Conservation (phyloP, 2,888 invertebrate species). For the Mesorhabditis belari region DNA sequence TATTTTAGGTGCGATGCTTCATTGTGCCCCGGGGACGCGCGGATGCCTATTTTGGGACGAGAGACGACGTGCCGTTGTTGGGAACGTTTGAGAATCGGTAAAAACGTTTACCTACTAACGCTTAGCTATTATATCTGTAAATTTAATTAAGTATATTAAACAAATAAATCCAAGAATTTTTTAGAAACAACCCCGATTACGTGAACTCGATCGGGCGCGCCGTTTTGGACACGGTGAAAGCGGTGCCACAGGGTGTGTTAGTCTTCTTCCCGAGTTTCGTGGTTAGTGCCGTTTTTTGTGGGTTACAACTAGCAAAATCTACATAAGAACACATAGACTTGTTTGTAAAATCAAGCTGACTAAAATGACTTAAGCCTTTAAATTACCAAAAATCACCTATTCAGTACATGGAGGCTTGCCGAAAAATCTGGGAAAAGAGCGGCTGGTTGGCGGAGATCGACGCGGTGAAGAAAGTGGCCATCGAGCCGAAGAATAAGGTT, state of each 20-base stretch:
- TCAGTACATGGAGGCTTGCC: not conserved
- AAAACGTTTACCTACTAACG: too few species aligned
- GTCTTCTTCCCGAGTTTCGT: not conserved
- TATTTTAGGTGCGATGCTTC: too few species aligned
- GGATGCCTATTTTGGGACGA: conserved; percentile 17
- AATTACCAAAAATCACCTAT: too few species aligned
- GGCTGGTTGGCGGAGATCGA: conserved; percentile 14
- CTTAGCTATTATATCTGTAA: not conserved
- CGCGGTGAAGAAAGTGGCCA: conserved; percentile 68
- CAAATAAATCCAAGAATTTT: too few species aligned
- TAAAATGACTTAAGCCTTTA: too few species aligned
- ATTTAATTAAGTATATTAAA: too few species aligned
- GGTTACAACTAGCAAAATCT: too few species aligned
- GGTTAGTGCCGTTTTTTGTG: too few species aligned
- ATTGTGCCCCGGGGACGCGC: conserved; percentile 56
- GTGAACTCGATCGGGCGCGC: conserved; percentile 74
- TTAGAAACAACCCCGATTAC: conserved; percentile 61
- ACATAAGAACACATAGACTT: too few species aligned
- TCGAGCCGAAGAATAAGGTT: conserved; percentile 84
- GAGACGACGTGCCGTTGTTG: conserved; percentile 57
- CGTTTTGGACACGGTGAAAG: conserved; percentile 72
- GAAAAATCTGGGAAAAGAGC: not conserved
- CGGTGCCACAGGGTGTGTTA: conserved; percentile 70
- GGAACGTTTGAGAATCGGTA: conserved; percentile 60
- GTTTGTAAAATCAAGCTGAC: too few species aligned